Percentiles rank a stretch among this genome's conserved stretches.
Evolutionary conservation across 2,797 vertebrate genomes (phyloP).

Genomic region (Sebastes oblongus): DNA sequence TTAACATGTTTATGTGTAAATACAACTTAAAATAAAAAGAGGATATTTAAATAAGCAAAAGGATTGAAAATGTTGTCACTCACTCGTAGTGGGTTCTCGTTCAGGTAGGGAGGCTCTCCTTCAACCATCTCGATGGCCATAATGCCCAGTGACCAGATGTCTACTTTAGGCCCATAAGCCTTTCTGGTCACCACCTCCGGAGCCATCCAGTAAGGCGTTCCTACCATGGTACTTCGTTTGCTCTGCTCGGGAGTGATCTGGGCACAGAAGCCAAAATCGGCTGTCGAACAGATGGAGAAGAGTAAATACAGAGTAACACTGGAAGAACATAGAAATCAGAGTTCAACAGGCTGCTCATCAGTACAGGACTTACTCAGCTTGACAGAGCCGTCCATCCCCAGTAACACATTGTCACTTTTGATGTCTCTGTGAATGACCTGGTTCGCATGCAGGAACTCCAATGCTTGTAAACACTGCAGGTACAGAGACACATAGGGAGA

Average conservation of each 20-base stretch:
- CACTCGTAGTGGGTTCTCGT: constrained; percentile 97
- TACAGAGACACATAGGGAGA: constrained; percentile 10
- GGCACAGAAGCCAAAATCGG: constrained; percentile 98
- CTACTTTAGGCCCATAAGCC: constrained; percentile 97
- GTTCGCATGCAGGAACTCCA: constrained; percentile 97
- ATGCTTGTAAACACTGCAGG: constrained; percentile 93
- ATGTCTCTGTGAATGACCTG: constrained; percentile 99
- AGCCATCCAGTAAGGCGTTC: constrained; percentile 99
- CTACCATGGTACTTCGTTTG: constrained; percentile 99
- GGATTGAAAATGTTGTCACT: constrained; percentile 49
- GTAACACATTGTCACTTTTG: constrained; percentile 97
- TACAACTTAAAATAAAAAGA: neutral
- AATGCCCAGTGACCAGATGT: constrained; percentile 98
- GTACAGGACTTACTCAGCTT: constrained; percentile 91
- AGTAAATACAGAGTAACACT: neutral
- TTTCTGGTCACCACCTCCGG: constrained; percentile 98
- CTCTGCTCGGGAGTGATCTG: constrained; percentile 99
- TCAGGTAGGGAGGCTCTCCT: constrained; percentile 97
- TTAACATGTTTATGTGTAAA: neutral
- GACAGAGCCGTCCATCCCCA: constrained; percentile 98
- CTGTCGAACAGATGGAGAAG: constrained; percentile 69
- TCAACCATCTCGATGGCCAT: constrained; percentile 99
- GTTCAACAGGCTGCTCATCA: neutral
- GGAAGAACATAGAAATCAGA: neutral
- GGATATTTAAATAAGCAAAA: neutral